A percentile compares a stretch with the other conserved stretches of the same genome.
Conservation (phyloP, 2,797 vertebrate species). For the Periophthalmus magnuspinnatus region DNA sequence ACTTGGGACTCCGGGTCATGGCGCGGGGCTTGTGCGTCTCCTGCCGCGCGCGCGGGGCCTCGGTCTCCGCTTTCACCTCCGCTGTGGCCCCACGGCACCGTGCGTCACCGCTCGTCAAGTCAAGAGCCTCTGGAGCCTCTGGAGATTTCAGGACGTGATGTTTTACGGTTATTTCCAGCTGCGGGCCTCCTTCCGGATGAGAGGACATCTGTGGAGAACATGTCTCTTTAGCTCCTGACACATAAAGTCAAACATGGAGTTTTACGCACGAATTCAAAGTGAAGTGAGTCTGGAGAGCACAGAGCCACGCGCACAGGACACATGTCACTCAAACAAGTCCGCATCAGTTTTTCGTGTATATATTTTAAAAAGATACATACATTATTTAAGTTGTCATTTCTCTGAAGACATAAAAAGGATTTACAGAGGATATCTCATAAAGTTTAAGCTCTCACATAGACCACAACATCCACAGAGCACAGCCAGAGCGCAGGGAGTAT, state of each 20-base stretch:
- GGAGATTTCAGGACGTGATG: conserved; percentile 47
- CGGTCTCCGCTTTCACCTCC: conserved; percentile 17
- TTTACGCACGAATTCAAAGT: conserved; percentile 3
- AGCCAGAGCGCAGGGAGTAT: conserved; percentile 19
- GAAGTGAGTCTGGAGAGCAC: neutral
- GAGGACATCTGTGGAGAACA: conserved; percentile 70
- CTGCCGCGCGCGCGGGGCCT: conserved; percentile 25
- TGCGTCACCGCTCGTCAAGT: conserved; percentile 70
- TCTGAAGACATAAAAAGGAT: no score
- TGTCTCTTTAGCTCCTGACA: conserved; percentile 25
- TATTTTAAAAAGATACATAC: no score
- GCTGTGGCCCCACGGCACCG: conserved; percentile 24
- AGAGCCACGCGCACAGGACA: neutral
- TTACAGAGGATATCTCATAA: no score
- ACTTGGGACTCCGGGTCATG: conserved; percentile 71
- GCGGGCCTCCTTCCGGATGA: conserved; percentile 60
- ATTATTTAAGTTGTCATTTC: no score
- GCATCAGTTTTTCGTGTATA: neutral
- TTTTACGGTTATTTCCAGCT: conserved; percentile 51
- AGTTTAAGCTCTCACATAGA: neutral
- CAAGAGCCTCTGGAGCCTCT: conserved; percentile 58
- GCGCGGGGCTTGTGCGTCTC: conserved; percentile 51
- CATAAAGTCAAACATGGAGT: conserved; percentile 9
- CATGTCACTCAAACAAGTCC: neutral
- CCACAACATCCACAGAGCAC: neutral